Conservation (phyloP, 2,113 vertebrate species). For the Elgaria multicarinata region DNA sequence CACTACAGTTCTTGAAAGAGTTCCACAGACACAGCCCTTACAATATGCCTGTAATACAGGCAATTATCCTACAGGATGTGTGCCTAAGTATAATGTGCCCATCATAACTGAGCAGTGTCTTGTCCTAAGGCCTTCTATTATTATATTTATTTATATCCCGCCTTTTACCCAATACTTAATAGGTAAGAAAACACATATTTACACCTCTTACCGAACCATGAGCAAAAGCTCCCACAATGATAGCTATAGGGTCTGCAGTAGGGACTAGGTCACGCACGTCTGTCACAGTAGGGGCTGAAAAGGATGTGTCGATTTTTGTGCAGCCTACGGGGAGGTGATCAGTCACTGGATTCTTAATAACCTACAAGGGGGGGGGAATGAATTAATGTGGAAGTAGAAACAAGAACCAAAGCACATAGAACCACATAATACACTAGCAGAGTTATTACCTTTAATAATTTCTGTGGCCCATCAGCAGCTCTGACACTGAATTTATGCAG, state of each 20-base stretch:
- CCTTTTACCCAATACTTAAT: too few relatives aligned
- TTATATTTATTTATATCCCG: too few relatives aligned
- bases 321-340: conserved; percentile 94
- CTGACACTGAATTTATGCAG: conserved; percentile 96
- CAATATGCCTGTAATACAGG: not conserved
- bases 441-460: conserved; percentile 84
- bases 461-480: conserved; percentile 94
- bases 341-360: conserved; percentile 95
- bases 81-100: not conserved
- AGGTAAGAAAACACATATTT: not conserved
- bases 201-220: conserved; percentile 87
- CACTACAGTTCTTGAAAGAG: not conserved
- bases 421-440: not conserved
- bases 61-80: not conserved
- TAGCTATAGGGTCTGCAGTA: conserved; percentile 81
- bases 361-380: conserved; percentile 56
- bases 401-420: not conserved
- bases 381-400: not conserved
- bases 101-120: not conserved
- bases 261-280: conserved; percentile 85
- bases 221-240: conserved; percentile 96
- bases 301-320: conserved; percentile 88
- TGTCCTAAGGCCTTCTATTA: not conserved
- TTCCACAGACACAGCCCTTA: not conserved
- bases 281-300: conserved; percentile 78